Base-by-base conservation (phyloP, 1,140 invertebrate species). In the Fopius arisanus region DNA sequence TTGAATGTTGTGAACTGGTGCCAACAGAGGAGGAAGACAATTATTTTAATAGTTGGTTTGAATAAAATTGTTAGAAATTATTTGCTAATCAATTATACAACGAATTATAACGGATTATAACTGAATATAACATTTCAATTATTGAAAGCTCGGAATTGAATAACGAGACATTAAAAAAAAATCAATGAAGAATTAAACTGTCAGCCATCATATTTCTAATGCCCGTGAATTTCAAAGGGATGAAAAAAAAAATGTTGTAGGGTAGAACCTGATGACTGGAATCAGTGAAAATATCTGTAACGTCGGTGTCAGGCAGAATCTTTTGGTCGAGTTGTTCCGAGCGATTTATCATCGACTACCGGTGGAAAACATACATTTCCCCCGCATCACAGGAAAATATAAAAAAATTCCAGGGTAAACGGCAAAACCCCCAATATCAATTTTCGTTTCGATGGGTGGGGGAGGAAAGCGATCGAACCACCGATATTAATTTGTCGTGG, bases 401-500 rank as follows among this genome's bases (percentile, higher is more conserved):
- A 59, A 6, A 59, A 59, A 59, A 59, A 59, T 59, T 23, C 54
- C 6, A 21, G 9, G 19, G 54, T 21, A 68, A 14, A 68, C 51
- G 40, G 51, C 21, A 48, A 33, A 59, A 29, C n/a, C 19, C 29
- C 51, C 29, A 26, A 21, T 65, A 73, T 73, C 48, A 67, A 67
- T 73, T 68, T 73, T 73, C 78, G 66, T 69, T 21, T 28, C 21
- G 14, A 74, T 65, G 72, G 74, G 67, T 43, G 59, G 76, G 76
- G 23, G 67, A 7, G 77, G 62, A 75, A 73, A 33, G 12, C 26
- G 62, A 67, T 72, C 43, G 73, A 74, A 1, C 54, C 21, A n/a
- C 68, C 70, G 66, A 73, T 75, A 72, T 76, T 77, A 73, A 82
- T 82, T 78, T 81, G 80, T 73, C 72, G 54, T 59, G 26, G 21